Evolutionary conservation across 2,888 invertebrate species (phyloP).

Genomic region (Netelia inedita): DNA sequence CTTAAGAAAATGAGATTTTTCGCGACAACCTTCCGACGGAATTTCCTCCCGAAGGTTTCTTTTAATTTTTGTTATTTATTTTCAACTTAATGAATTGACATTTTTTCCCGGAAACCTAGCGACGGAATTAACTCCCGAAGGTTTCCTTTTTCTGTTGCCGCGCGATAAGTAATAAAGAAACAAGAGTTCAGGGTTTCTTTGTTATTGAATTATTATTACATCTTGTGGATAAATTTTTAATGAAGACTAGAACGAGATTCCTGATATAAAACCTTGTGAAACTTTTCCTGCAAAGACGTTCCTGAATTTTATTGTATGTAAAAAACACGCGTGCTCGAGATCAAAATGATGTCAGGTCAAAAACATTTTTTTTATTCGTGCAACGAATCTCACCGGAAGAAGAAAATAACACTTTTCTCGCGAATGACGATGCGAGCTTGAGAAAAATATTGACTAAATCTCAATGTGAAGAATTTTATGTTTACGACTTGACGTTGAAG

Average conservation of each 20-base stretch:
- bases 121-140: neutral
- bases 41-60: no score
- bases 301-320: no score
- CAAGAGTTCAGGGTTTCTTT: neutral
- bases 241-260: neutral
- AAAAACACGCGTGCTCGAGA: no score
- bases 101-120: no score
- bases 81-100: no score
- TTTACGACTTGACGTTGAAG: neutral
- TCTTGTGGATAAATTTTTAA: neutral
- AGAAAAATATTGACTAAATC: neutral
- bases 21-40: no score
- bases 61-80: no score
- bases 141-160: neutral
- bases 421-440: neutral
- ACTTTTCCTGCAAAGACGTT: neutral
- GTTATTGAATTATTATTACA: neutral
- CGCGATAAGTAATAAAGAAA: neutral
- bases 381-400: neutral
- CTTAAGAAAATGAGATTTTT: no score
- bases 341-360: no score
- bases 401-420: neutral
- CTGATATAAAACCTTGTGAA: neutral
- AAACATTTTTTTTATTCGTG: no score
- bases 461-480: neutral